Percentiles rank a stretch among this genome's conserved stretches.
Conservation (phyloP, 2,888 invertebrate species). For the Oligia strigilis region DNA sequence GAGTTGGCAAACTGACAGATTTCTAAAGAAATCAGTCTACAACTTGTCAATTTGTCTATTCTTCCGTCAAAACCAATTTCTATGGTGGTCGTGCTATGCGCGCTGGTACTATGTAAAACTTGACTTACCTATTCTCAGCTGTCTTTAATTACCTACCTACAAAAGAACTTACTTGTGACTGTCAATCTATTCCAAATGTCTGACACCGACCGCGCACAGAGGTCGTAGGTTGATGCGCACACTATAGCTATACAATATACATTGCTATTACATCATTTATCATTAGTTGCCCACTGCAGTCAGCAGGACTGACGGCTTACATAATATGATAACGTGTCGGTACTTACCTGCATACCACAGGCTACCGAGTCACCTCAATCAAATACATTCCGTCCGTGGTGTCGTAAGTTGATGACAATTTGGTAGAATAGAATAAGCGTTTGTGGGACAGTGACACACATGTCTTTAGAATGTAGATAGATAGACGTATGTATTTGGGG, state of each 20-base stretch:
- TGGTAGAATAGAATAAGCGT: neutral
- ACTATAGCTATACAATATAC: neutral
- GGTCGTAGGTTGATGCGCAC: constrained; percentile 28
- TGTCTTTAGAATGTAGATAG: neutral
- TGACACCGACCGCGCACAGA: constrained; percentile 9
- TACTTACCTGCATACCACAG: neutral
- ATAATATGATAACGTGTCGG: constrained; percentile 19
- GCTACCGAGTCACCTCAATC: constrained; percentile 1
- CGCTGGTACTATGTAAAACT: neutral
- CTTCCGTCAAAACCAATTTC: neutral
- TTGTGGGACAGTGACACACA: neutral
- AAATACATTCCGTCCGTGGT: neutral
- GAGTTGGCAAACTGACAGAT: neutral
- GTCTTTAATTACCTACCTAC: constrained; percentile 2
- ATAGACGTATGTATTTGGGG: too few relatives aligned
- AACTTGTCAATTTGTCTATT: constrained; percentile 3
- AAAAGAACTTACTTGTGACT: constrained; percentile 3
- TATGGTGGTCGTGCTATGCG: neutral
- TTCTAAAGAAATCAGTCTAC: neutral
- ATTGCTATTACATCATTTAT: constrained; percentile 29
- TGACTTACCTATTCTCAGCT: constrained; percentile 2
- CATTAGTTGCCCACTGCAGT: constrained; percentile 30
- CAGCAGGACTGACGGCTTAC: constrained; percentile 18
- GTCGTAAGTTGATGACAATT: neutral
- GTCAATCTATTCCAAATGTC: constrained; percentile 27